Base-by-base conservation (phyloP, 2,113 vertebrate species). In the Neopipo cinnamomea region DNA sequence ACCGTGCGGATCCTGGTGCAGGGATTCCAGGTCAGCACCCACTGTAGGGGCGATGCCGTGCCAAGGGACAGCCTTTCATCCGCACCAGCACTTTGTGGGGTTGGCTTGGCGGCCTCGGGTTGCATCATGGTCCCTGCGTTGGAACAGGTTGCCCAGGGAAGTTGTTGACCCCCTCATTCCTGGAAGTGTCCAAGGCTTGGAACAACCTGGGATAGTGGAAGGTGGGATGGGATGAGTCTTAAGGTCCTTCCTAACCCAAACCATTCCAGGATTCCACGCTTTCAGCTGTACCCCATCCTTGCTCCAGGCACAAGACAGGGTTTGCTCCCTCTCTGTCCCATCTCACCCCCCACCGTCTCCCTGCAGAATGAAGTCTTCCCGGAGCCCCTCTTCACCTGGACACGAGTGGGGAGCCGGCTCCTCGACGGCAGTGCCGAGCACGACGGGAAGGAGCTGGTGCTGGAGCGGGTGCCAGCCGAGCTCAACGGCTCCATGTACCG, bases 401-500 rank as follows among this genome's bases (percentile, higher is more conserved):
- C 99, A 0, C 98, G 99, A 9, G 99, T 99, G 3, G 99, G 99
- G 8, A 99, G 99, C 55, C 98, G 98, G 67, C 98, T 99, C 37
- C 98, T 99, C 30, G 99, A 99, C 0, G 99, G 99, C 95, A 99
- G 99, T 49, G 2, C 97, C 0, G 99, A 99, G 96, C 98, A 98
- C 0, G 98, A 98, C 0, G 99, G 99, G 17, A 99, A 98, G 94
- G 99, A 99, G 91, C 98, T 99, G 97, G 98, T 99, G 76, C 96
- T 99, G 97, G 99, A 99, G 96, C 88, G 99, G 9, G 99, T 99
- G 21, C 99, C 99, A 0, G 99, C 99, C 0, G 99, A 99, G 91
- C 99, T 99, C 66, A 99, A 99, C 0, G 99, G 99, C 79, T 99
- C 99, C 97, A 99, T 99, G 99, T 99, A 99, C 92, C 99, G 99